Evolutionary conservation across 2,113 vertebrate genomes (phyloP).

Genomic region (Neopipo cinnamomea): DNA sequence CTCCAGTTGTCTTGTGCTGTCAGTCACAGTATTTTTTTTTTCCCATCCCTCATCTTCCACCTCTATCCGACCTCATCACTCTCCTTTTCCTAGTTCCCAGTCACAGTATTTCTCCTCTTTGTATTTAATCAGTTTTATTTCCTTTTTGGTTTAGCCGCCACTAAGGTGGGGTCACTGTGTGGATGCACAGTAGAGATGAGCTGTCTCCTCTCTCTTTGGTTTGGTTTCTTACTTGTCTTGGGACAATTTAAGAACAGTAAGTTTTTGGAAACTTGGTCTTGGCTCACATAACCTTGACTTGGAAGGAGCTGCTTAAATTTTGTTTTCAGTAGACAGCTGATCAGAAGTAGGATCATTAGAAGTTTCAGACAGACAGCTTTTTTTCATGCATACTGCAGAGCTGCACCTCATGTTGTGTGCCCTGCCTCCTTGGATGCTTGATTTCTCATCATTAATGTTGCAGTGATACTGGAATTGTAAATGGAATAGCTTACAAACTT

Average conservation of each 20-base stretch:
- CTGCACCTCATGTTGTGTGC: neutral
- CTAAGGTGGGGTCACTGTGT: neutral
- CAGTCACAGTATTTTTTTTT: neutral
- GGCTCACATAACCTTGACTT: neutral
- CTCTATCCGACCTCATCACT: neutral
- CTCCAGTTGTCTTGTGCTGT: neutral
- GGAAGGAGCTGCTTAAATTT: neutral
- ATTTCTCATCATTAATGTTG: slow-evolving; percentile 53
- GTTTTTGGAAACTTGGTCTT: neutral
- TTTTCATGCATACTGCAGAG: neutral
- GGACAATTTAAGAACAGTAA: neutral
- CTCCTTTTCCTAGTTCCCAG: neutral
- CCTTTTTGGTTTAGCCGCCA: neutral
- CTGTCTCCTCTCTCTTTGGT: neutral
- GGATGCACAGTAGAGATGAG: neutral
- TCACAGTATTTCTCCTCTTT: neutral
- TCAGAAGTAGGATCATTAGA: neutral
- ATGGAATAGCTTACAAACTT: neutral
- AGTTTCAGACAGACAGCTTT: neutral
- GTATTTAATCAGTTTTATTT: neutral
- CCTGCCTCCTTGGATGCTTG: slow-evolving; percentile 48
- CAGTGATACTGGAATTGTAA: neutral
- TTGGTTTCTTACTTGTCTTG: neutral
- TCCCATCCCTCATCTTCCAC: neutral
- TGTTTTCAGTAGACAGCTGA: neutral